A percentile compares a stretch with the other conserved stretches of the same genome.
phyloP scores from a whole-genome alignment of 2,113 vertebrate genomes.

The Orycteropus afer region DNA sequence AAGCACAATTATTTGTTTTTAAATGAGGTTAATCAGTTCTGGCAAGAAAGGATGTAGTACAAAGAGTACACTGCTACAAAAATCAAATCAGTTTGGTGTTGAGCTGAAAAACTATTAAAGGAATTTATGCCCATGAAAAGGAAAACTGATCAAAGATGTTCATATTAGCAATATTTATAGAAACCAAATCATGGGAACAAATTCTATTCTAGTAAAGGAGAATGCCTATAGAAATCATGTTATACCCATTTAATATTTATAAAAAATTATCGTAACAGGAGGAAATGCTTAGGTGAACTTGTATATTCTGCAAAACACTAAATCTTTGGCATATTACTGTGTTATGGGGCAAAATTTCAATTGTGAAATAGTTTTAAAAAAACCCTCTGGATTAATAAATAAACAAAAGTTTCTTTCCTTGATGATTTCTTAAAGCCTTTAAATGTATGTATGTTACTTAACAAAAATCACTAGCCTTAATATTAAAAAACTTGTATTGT shows the following conservation, averaged over 20 bases:
- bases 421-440: background rate
- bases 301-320: background rate
- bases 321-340: background rate
- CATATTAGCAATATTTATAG: background rate
- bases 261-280: background rate
- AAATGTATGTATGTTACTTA: background rate
- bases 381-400: background rate
- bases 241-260: background rate
- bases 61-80: background rate
- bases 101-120: background rate
- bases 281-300: background rate
- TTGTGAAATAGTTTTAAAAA: background rate
- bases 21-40: background rate
- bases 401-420: background rate
- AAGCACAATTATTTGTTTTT: background rate
- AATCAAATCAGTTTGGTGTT: background rate
- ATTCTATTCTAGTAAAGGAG: background rate
- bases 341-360: background rate
- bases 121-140: background rate
- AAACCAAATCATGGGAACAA: background rate
- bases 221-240: background rate
- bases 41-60: background rate
- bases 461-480: background rate
- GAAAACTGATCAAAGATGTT: background rate
- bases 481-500: background rate